These are phyloP conservation scores for Tauraco erythrolophus DNA, from an alignment of 2,113 vertebrate genomes.

Conservation along the genomic window DNA sequence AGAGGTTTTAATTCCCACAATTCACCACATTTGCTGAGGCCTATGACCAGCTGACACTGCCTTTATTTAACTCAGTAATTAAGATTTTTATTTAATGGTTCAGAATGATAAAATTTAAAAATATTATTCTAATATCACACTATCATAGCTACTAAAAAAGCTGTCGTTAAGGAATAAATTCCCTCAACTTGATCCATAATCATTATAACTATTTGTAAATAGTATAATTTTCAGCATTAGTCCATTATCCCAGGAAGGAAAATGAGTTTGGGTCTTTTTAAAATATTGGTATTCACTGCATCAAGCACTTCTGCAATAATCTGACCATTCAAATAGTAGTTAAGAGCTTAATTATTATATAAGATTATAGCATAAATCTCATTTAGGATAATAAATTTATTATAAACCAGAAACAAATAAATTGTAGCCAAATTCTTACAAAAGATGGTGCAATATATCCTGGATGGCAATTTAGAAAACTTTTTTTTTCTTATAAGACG, in stretches of 20 bases:
- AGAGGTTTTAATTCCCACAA: not conserved
- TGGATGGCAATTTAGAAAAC: not conserved
- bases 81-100: not conserved
- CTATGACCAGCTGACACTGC: not conserved
- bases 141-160: not conserved
- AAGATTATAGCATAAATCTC: not conserved
- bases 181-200: not conserved
- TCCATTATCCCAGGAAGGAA: not conserved
- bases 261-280: not conserved
- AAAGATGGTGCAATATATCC: not conserved
- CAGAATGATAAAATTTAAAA: not conserved
- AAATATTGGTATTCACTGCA: not conserved
- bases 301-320: not conserved
- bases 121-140: not conserved
- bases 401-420: not conserved
- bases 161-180: not conserved
- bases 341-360: not conserved
- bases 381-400: not conserved
- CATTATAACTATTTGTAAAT: not conserved
- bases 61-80: not conserved
- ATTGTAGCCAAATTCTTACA: not conserved
- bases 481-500: not conserved
- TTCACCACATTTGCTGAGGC: not conserved
- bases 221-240: not conserved
- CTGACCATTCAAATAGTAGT: not conserved